These are phyloP conservation scores for Anolis carolinensis DNA, from an alignment of 2,113 vertebrate genomes.

Conservation along the genomic window DNA sequence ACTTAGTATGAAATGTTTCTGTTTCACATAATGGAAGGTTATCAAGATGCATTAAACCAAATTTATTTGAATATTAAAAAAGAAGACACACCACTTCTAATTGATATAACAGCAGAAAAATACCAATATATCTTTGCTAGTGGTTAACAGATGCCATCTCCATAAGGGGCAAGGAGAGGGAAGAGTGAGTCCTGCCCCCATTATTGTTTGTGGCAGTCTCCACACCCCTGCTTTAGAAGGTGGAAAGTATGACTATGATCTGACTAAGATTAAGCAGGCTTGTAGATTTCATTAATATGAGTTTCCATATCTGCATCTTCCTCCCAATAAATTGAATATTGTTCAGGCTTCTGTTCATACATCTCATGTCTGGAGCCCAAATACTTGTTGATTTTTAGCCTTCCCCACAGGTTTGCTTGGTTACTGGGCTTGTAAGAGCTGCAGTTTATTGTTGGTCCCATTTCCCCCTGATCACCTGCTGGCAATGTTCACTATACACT, in stretches of 20 bases:
- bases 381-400: not conserved
- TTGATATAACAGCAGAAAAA: not conserved
- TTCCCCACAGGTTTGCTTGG: not conserved
- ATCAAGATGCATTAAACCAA: not conserved
- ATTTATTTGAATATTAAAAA: not conserved
- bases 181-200: not conserved
- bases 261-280: not conserved
- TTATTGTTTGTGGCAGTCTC: not conserved
- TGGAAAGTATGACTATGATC: not conserved
- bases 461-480: not conserved
- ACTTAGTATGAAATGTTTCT: accelerated
- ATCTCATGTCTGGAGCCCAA: not conserved
- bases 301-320: not conserved
- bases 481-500: not conserved
- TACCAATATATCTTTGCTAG: not conserved
- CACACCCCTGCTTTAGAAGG: not conserved
- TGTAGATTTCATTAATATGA: not conserved
- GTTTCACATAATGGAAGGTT: not conserved
- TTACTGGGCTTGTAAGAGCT: not conserved
- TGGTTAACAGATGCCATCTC: not conserved
- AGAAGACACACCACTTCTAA: not conserved
- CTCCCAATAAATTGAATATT: not conserved
- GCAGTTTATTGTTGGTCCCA: not conserved
- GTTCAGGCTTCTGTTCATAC: not conserved
- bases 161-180: no score